Base-by-base conservation (phyloP, 2,888 invertebrate species). In the Amphipoea lucens region DNA sequence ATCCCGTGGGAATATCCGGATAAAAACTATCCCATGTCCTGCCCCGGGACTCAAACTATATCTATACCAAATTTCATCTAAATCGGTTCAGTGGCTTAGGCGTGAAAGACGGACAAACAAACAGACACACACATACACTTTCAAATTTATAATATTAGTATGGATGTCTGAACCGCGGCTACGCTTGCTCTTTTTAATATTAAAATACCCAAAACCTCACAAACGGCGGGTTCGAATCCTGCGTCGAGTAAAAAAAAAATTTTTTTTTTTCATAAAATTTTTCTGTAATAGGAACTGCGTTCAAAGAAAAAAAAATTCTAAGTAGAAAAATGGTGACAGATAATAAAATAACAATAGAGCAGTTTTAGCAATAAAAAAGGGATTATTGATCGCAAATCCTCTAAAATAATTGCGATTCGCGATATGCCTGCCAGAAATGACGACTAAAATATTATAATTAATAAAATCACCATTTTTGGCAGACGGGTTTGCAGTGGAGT, bases 141-240 rank as follows among this genome's bases (percentile, higher is more conserved):
- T 29, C 29, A 29, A 0, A 29, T 29, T 29, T 29, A 29, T 29
- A 29, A 29, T 29, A 29, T 29, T 29, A 29, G 29, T 29, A 29
- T 29, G 29, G 29, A 29, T 12, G 23, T 42, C 57, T 42, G 6
- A 14, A 42, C 14, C 2, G 4, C 40, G 42, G 2, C 20, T 20
- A 14, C 7, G 48, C 4, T 82, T 70, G 60, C 5, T 12, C 11
- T 11, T n/a, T n/a, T 51, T 42, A 5, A 29, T 54, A 70, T 29
- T 17, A 2, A 45, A 70, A 36, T n/a, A 29, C 0, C 0, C 7
- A 23, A 4, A 5, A 57, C 20, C 14, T 0, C 12, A 29, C 5
- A 40, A 17, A 4, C 29, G 77, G 77, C 60, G n/a, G 87, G 88
- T 88, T 88, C 86, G 84, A 88, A 3, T 73, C 86, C 83, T 63